Evolutionary conservation across 2,888 invertebrate species (phyloP).

Genomic region (Herminia tarsipennalis): DNA sequence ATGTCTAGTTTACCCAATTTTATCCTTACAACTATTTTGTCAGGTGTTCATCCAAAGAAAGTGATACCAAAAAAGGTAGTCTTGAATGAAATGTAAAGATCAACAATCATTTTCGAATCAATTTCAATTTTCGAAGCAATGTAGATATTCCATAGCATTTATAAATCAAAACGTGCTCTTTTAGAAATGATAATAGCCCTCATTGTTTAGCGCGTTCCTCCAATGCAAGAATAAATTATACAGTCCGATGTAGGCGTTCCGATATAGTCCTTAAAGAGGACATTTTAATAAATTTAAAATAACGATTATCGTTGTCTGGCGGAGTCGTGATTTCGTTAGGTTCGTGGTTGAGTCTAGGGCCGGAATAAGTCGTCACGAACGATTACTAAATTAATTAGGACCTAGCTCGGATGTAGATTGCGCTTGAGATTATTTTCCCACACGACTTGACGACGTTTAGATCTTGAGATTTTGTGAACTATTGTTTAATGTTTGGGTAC

Average conservation of each 20-base stretch:
- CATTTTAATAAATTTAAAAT: constrained; percentile 86
- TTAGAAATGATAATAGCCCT: constrained; percentile 74
- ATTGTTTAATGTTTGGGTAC: constrained; percentile 62
- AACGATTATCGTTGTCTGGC: constrained; percentile 84
- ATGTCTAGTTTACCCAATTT: too few species aligned
- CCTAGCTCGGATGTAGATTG: constrained; percentile 83
- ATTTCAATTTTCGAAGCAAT: constrained; percentile 19
- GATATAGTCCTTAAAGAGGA: constrained; percentile 84
- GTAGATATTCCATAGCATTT: constrained; percentile 43
- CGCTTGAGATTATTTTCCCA: constrained; percentile 82
- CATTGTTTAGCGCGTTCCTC: constrained; percentile 75
- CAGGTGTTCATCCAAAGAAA: too few species aligned
- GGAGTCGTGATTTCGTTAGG: constrained; percentile 85
- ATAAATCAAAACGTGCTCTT: constrained; percentile 64
- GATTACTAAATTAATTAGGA: constrained; percentile 86
- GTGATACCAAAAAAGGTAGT: too few species aligned
- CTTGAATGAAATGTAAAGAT: too few species aligned
- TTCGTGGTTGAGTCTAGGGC: constrained; percentile 79
- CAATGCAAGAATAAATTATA: constrained; percentile 81
- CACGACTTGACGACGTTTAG: constrained; percentile 76
- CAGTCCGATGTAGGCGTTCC: constrained; percentile 82
- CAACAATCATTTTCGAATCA: too few species aligned
- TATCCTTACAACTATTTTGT: too few species aligned
- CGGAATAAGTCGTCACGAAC: constrained; percentile 85
- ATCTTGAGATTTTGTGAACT: constrained; percentile 72